These are phyloP conservation scores for Sphaerophoria rueppellii DNA, from an alignment of 2,888 invertebrate species.

Conservation along the genomic window DNA sequence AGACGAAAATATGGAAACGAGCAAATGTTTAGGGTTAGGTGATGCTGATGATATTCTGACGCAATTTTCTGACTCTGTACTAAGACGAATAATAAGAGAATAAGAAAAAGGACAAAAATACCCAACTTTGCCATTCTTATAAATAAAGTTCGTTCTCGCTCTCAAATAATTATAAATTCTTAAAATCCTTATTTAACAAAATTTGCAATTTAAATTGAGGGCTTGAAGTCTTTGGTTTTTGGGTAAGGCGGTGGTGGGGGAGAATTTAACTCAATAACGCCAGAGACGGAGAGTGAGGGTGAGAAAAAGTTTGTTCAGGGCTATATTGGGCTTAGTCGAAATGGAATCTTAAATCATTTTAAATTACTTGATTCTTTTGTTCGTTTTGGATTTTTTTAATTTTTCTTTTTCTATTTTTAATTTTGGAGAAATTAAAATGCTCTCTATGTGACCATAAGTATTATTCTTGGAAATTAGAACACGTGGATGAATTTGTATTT, in stretches of 20 bases:
- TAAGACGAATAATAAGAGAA: conserved; percentile 4
- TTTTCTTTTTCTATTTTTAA: neutral
- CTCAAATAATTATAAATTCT: conserved; percentile 59
- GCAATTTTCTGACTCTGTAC: neutral
- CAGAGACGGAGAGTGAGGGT: neutral
- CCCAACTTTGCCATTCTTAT: conserved; percentile 59
- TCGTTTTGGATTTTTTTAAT: neutral
- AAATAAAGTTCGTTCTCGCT: conserved; percentile 55
- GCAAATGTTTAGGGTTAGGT: neutral
- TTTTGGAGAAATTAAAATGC: neutral
- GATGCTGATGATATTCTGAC: neutral
- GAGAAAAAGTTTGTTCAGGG: conserved; percentile 27
- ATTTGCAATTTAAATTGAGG: conserved; percentile 68
- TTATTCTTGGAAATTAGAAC: no score
- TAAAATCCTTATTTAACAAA: conserved; percentile 60
- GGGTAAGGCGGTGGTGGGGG: neutral
- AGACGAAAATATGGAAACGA: conserved; percentile 34
- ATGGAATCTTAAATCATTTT: conserved; percentile 27
- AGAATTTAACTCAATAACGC: conserved; percentile 52
- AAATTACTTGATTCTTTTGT: conserved; percentile 27
- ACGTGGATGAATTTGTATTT: no score
- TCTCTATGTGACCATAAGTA: no score
- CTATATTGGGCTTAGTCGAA: conserved; percentile 15
- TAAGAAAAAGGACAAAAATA: conserved; percentile 17
- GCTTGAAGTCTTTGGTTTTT: conserved; percentile 35